Conservation (phyloP, 2,797 vertebrate species). For the Clarias platycephalus region DNA sequence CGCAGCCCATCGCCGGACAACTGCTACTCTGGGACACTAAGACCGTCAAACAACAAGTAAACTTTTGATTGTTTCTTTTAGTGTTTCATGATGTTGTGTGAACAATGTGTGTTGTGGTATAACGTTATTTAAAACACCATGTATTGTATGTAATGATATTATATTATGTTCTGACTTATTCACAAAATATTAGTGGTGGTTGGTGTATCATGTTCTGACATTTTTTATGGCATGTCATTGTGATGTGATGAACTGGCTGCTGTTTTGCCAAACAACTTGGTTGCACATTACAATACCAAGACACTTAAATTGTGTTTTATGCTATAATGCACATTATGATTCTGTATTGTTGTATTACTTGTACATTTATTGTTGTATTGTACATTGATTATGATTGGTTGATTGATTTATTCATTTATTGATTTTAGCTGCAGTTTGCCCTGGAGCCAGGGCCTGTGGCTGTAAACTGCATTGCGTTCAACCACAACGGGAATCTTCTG, state of each 20-base stretch:
- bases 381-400: too few species aligned
- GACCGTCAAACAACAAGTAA: constrained; percentile 95
- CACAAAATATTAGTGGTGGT: not conserved
- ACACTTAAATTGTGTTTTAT: not conserved
- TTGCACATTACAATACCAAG: too few species aligned
- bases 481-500: constrained; percentile 96
- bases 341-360: not conserved
- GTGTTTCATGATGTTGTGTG: too few species aligned
- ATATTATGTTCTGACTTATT: not conserved
- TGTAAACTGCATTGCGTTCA: constrained; percentile 95
- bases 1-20: constrained; percentile 81
- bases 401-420: not conserved
- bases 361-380: too few species aligned
- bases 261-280: not conserved
- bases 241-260: not conserved
- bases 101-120: not conserved
- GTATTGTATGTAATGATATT: not conserved
- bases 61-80: not conserved
- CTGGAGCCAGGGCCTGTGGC: constrained; percentile 93
- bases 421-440: constrained; percentile 86
- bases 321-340: not conserved
- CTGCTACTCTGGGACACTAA: constrained; percentile 97
- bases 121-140: not conserved
- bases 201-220: not conserved
- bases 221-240: not conserved